phyloP scores from a whole-genome alignment of 2,797 vertebrate species.

The Acrocephalus scirpaceus region DNA sequence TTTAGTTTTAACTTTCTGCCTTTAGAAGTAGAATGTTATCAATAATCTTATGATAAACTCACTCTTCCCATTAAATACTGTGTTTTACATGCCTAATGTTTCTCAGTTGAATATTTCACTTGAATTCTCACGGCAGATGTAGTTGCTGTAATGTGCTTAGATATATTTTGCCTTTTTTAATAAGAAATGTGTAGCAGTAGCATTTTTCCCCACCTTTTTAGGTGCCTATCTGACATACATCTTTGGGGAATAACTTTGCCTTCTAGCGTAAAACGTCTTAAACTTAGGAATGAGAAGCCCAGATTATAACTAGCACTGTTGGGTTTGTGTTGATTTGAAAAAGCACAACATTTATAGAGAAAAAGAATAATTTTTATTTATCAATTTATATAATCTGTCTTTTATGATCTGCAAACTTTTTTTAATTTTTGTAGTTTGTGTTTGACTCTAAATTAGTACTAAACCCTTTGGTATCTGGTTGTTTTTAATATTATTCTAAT shows the following conservation, averaged over 20 bases:
- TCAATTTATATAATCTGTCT: neutral
- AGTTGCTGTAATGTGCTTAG: neutral
- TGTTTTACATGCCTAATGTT: neutral
- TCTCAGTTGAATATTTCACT: neutral
- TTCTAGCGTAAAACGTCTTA: neutral
- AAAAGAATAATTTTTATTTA: neutral
- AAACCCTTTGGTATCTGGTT: neutral
- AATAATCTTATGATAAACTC: neutral
- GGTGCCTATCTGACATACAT: neutral
- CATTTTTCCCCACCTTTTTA: neutral
- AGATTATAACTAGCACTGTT: neutral
- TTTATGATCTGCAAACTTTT: neutral
- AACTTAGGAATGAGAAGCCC: neutral
- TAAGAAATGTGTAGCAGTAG: neutral
- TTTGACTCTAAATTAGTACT: neutral
- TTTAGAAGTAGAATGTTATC: neutral
- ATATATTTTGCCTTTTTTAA: neutral
- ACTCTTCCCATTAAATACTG: neutral
- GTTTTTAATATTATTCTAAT: neutral
- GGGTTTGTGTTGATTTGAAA: neutral
- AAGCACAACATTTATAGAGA: neutral
- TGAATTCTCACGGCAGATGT: neutral
- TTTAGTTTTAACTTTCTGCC: neutral
- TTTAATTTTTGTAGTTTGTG: neutral
- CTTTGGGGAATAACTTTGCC: neutral